phyloP scores from a whole-genome alignment of 2,113 vertebrate genomes.

The Xyliphius kryptos region DNA sequence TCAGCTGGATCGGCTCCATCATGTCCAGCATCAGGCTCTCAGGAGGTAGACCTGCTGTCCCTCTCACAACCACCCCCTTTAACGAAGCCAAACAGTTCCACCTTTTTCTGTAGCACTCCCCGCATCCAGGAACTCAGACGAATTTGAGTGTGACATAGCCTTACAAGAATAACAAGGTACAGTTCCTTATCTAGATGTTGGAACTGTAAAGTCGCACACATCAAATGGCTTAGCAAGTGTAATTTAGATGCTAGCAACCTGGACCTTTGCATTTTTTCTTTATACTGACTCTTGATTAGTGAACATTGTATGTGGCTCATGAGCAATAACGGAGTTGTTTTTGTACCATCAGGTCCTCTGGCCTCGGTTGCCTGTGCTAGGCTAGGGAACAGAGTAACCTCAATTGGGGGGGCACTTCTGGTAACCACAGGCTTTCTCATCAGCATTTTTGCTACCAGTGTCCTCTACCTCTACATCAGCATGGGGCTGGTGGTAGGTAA shows the following conservation, averaged over 20 bases:
- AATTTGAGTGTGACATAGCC: slow-evolving; percentile 21
- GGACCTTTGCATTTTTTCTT: slow-evolving; percentile 4
- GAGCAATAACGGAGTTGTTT: slow-evolving; percentile 10
- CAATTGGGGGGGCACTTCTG: slow-evolving; percentile 70
- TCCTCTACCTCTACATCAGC: slow-evolving; percentile 82
- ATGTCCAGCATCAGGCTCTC: slow-evolving; percentile 84
- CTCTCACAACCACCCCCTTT: slow-evolving; percentile 24
- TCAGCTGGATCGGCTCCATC: slow-evolving; percentile 89
- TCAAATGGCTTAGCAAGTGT: slow-evolving; percentile 8
- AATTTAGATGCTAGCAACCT: slow-evolving; percentile 17
- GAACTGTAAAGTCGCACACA: slow-evolving; percentile 21
- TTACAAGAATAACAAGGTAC: slow-evolving; percentile 26
- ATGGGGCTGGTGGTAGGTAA: slow-evolving; percentile 86
- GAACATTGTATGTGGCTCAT: background rate
- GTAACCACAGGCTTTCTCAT: slow-evolving; percentile 75
- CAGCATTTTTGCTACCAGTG: slow-evolving; percentile 74
- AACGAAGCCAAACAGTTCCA: slow-evolving; percentile 20
- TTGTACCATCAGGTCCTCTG: slow-evolving; percentile 65
- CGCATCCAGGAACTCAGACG: slow-evolving; percentile 17
- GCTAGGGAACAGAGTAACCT: slow-evolving; percentile 67
- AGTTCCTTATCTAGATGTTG: slow-evolving; percentile 27
- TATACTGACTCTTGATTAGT: background rate
- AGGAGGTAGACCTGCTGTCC: slow-evolving; percentile 64
- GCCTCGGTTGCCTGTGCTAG: slow-evolving; percentile 69
- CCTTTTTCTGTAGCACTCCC: slow-evolving; percentile 5